These are phyloP conservation scores for Flexamia atlantica DNA, from an alignment of 2,888 invertebrate genomes.

Conservation along the genomic window DNA sequence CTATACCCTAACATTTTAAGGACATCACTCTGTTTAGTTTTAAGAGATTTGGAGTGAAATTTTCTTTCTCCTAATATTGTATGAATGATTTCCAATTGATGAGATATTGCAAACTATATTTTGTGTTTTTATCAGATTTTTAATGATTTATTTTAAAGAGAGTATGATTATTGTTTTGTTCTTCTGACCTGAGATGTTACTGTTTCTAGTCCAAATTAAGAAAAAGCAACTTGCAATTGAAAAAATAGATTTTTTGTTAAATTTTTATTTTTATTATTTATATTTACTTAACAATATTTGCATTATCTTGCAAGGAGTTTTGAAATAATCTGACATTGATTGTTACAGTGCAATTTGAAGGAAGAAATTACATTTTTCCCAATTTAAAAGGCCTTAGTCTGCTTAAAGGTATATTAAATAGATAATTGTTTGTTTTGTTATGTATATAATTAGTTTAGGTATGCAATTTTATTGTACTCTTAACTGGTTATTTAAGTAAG, in stretches of 20 bases:
- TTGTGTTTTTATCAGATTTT: constrained; percentile 6
- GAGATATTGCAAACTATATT: neutral
- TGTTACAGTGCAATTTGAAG: constrained; percentile 6
- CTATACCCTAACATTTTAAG: neutral
- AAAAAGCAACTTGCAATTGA: neutral
- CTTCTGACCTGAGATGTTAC: neutral
- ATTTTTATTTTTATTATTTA: neutral
- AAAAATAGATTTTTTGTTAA: neutral
- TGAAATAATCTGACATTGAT: neutral
- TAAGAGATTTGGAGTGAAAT: neutral
- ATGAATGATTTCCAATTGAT: constrained; percentile 25
- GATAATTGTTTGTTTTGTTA: constrained; percentile 37
- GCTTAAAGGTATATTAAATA: constrained; percentile 1
- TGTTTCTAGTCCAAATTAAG: neutral
- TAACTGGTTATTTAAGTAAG: constrained; percentile 27
- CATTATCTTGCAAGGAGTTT: neutral
- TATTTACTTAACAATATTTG: neutral
- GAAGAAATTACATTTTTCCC: neutral
- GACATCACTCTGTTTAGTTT: constrained; percentile 30
- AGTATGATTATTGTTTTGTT: neutral
- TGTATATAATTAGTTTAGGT: constrained; percentile 34
- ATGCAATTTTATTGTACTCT: constrained; percentile 38
- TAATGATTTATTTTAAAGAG: neutral
- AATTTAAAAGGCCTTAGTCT: neutral
- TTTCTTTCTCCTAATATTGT: constrained; percentile 14